Conservation (phyloP, 2,113 vertebrate species). For the Catharus bicknelli region DNA sequence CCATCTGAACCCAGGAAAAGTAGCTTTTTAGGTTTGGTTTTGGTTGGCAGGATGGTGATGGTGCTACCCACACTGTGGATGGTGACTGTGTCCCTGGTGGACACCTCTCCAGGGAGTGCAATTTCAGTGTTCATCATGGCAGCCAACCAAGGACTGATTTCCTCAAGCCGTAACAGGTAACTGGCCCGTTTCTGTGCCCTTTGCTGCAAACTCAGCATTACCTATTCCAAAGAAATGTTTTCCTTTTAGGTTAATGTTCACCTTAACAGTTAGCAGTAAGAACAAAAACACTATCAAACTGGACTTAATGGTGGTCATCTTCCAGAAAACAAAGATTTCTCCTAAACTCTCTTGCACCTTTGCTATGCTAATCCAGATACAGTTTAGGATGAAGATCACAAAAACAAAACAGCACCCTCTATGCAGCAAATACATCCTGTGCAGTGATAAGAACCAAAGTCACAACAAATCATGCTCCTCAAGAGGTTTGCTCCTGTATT, state of each 20-base stretch:
- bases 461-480: neutral
- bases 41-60: conserved; percentile 96
- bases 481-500: neutral
- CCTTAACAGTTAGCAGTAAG: neutral
- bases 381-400: neutral
- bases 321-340: neutral
- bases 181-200: conserved; percentile 95
- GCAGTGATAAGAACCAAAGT: neutral
- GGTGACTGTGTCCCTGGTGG: conserved; percentile 90
- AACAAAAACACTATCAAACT: neutral
- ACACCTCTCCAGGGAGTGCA: conserved; percentile 93
- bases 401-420: neutral
- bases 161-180: conserved; percentile 90
- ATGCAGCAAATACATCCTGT: neutral
- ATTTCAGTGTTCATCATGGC: conserved; percentile 93
- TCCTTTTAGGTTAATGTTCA: neutral
- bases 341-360: neutral
- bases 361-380: neutral
- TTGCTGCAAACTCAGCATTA: conserved; percentile 97
- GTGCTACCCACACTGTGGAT: conserved; percentile 95
- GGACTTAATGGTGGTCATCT: neutral
- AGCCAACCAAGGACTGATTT: conserved; percentile 94
- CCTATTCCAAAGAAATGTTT: conserved; percentile 69
- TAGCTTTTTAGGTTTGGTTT: conserved; percentile 98
- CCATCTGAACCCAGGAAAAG: conserved; percentile 96